Percentiles rank a stretch among this genome's conserved stretches.
Evolutionary conservation across 37 sponge, comb jelly and placozoan genomes (phyloP).

Genomic region (Diacarnus erythraeanus): DNA sequence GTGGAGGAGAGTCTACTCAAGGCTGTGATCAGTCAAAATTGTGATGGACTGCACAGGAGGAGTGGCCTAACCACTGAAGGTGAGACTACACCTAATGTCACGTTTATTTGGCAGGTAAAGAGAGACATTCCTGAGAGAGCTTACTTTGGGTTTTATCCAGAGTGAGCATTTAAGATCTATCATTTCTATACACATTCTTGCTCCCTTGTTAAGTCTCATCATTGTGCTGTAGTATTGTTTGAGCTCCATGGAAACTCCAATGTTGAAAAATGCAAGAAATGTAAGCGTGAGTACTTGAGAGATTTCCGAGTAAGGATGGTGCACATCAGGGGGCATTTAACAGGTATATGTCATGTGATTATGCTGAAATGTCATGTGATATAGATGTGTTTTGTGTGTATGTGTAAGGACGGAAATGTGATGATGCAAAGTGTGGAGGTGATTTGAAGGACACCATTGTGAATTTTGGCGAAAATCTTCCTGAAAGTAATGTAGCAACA

Average conservation of each 20-base stretch:
- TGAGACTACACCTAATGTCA: conserved; percentile 15
- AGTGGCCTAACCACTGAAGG: conserved; percentile 69
- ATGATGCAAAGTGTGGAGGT: conserved; percentile 59
- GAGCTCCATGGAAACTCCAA: conserved; percentile 84
- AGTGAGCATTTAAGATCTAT: neutral
- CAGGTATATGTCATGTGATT: neutral
- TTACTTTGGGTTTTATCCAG: no score
- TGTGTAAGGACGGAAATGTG: conserved; percentile 54
- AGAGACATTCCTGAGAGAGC: no score
- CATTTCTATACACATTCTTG: neutral
- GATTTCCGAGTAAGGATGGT: conserved; percentile 27
- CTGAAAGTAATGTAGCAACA: conserved; percentile 41
- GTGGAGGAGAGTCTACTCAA: conserved; percentile 59
- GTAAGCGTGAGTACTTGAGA: conserved; percentile 62
- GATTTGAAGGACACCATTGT: conserved; percentile 64
- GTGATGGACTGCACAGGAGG: conserved; percentile 77
- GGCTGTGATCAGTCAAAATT: conserved; percentile 69
- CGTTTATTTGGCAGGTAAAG: no score
- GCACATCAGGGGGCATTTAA: conserved; percentile 4
- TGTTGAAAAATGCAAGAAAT: conserved; percentile 61
- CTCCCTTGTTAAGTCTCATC: neutral
- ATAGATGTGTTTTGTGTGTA: neutral
- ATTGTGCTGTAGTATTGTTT: conserved; percentile 35
- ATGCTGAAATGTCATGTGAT: neutral
- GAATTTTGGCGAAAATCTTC: conserved; percentile 84